Evolutionary conservation across 2,888 invertebrate genomes (phyloP).

Genomic region (Rotaria sp.): DNA sequence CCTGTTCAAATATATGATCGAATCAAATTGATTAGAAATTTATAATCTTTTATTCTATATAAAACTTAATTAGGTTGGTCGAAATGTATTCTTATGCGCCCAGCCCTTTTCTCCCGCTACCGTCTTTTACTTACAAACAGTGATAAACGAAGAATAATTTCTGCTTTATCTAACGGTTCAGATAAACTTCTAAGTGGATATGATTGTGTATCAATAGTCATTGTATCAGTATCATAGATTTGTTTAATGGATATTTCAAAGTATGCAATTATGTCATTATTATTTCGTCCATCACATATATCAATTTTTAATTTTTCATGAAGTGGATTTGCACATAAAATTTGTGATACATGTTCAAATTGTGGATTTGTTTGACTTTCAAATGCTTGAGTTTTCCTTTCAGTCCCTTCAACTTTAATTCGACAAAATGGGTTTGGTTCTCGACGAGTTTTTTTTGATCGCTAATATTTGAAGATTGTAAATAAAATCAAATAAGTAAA

Average conservation of each 20-base stretch:
- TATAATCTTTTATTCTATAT: too few relatives aligned
- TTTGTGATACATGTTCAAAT: conserved; percentile 13
- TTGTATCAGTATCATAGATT: background rate
- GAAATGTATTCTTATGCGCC: too few relatives aligned
- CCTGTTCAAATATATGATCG: too few relatives aligned
- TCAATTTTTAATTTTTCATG: background rate
- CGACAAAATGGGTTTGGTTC: conserved; percentile 23
- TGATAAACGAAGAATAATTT: background rate
- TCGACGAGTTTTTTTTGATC: background rate
- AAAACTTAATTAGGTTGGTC: too few relatives aligned
- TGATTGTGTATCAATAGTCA: conserved; percentile 10
- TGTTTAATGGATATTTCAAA: background rate
- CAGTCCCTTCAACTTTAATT: background rate
- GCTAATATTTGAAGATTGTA: background rate
- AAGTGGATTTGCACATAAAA: background rate
- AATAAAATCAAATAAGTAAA: too few relatives aligned
- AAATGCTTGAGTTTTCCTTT: background rate
- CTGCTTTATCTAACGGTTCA: background rate
- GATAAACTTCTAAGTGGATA: background rate
- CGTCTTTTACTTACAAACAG: background rate
- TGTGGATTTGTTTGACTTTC: background rate
- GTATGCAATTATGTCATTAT: background rate
- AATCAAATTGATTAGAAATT: too few relatives aligned
- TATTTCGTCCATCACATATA: background rate
- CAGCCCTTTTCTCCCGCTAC: too few relatives aligned